These are phyloP conservation scores for Mystacornis crossleyi DNA, from an alignment of 2,113 vertebrate genomes.

Conservation along the genomic window DNA sequence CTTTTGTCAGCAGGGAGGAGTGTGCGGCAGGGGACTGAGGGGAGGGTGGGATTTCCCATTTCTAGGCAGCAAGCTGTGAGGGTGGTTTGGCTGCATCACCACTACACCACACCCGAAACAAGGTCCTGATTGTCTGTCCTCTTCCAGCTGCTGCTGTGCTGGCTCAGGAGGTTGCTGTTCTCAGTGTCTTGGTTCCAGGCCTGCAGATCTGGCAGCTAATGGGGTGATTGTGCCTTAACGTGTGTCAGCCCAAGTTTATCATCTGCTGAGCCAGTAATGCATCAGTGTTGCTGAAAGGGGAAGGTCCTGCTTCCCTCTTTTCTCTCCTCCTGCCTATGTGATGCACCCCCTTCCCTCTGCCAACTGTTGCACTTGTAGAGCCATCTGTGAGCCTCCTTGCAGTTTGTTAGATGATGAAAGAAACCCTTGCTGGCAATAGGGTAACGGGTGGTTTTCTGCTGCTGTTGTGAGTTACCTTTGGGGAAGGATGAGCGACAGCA, in stretches of 20 bases:
- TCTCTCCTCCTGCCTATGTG: neutral
- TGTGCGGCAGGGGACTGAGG: neutral
- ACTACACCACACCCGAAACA: neutral
- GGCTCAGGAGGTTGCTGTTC: constrained; percentile 18
- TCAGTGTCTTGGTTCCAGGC: neutral
- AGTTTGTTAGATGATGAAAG: neutral
- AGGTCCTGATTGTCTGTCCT: neutral
- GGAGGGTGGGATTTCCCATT: constrained; percentile 36
- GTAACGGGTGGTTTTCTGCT: neutral
- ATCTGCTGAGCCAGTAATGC: neutral
- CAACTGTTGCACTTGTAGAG: neutral
- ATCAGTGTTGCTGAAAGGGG: neutral
- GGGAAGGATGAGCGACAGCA: neutral
- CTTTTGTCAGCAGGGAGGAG: constrained; percentile 61
- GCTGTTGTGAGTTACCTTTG: neutral
- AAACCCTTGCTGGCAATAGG: neutral
- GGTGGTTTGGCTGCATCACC: constrained; percentile 12
- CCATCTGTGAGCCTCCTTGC: neutral
- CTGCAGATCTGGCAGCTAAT: neutral
- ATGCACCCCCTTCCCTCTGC: neutral
- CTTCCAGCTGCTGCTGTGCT: constrained; percentile 28
- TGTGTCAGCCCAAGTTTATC: neutral
- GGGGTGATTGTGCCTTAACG: neutral
- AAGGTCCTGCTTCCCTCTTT: neutral
- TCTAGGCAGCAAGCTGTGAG: neutral